Conservation (phyloP, 1,140 invertebrate genomes). For the Zaprionus tsacasi region DNA sequence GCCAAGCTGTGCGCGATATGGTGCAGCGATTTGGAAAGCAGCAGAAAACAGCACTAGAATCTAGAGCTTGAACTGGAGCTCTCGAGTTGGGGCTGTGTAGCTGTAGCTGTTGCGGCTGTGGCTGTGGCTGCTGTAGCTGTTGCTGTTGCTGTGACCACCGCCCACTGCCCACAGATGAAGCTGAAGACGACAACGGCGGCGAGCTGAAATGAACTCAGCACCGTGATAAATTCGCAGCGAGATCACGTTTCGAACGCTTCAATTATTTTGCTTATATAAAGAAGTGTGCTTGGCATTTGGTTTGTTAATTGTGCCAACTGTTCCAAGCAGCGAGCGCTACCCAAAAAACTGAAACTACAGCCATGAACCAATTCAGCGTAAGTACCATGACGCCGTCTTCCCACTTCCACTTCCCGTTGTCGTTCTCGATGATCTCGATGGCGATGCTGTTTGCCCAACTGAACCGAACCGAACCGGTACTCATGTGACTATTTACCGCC, state of each 20-base stretch:
- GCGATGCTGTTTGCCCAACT: neutral
- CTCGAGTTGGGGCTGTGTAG: conserved; percentile 19
- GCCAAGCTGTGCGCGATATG: conserved; percentile 31
- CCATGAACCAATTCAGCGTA: conserved; percentile 79
- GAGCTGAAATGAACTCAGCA: conserved; percentile 29
- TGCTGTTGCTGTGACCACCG: conserved; percentile 6
- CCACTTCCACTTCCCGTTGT: conserved; percentile 35
- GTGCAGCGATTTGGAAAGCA: conserved; percentile 35
- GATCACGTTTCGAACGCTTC: conserved; percentile 76
- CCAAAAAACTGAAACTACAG: conserved; percentile 50
- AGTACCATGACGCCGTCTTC: conserved; percentile 51
- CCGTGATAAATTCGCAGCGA: conserved; percentile 75
- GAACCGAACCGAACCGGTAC: neutral
- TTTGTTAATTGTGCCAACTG: conserved; percentile 82
- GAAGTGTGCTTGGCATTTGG: conserved; percentile 76
- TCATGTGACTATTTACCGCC: conserved; percentile 6
- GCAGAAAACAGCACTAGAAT: conserved; percentile 23
- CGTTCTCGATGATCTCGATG: neutral
- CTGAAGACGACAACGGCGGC: conserved; percentile 26
- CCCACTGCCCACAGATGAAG: conserved; percentile 15
- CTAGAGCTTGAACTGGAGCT: conserved; percentile 1
- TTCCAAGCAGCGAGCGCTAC: conserved; percentile 62
- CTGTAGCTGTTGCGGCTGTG: neutral
- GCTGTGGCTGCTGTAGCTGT: conserved; percentile 3
- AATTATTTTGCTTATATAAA: conserved; percentile 80